phyloP scores from a whole-genome alignment of 2,113 vertebrate species.

The Raja brachyura region DNA sequence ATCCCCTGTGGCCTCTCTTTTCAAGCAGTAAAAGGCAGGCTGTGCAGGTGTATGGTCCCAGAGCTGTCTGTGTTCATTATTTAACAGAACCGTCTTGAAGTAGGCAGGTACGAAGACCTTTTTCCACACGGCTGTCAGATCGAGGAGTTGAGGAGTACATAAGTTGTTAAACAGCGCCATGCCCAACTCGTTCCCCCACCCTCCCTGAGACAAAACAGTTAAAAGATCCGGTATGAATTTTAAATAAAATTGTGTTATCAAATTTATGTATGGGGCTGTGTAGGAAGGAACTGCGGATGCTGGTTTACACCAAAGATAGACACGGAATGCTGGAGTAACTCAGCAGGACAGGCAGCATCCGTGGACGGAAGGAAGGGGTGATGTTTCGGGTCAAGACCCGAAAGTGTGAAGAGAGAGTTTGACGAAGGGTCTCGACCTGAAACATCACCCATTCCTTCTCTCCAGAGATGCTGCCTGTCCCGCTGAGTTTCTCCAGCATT shows the following conservation, averaged over 20 bases:
- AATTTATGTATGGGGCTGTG: neutral
- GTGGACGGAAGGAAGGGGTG: too few relatives aligned
- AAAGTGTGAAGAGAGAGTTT: too few relatives aligned
- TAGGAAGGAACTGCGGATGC: too few relatives aligned
- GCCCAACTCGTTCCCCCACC: neutral
- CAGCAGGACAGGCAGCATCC: too few relatives aligned
- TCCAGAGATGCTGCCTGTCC: too few relatives aligned
- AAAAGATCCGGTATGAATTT: neutral
- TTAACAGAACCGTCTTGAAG: constrained; percentile 72
- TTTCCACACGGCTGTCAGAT: constrained; percentile 75
- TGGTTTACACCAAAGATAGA: too few relatives aligned
- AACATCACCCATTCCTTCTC: too few relatives aligned
- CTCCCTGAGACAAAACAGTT: constrained; percentile 39
- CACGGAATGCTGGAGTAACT: too few relatives aligned
- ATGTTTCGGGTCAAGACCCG: too few relatives aligned
- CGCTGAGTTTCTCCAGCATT: too few relatives aligned
- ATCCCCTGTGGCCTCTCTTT: constrained; percentile 64
- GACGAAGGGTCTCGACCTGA: too few relatives aligned
- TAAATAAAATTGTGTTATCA: neutral
- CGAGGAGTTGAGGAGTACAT: constrained; percentile 50
- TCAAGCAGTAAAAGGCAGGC: constrained; percentile 61
- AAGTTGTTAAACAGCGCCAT: constrained; percentile 31
- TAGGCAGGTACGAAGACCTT: constrained; percentile 83
- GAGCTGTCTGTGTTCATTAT: constrained; percentile 97
- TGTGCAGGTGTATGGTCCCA: constrained; percentile 73